Evolutionary conservation across 2,113 vertebrate genomes (phyloP).

Genomic region (Strix aluco): DNA sequence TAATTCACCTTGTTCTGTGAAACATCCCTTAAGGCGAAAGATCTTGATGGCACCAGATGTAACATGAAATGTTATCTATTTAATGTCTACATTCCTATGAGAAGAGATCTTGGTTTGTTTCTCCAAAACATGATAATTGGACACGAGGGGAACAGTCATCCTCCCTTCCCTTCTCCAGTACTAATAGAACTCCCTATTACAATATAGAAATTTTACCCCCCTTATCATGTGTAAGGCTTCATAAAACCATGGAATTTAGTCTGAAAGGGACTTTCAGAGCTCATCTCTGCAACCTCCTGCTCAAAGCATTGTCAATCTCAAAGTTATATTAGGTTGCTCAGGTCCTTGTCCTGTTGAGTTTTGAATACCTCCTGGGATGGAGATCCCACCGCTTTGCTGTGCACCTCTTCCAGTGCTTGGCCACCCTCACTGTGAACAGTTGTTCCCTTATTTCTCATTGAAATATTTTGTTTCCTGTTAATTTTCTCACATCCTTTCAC

Average conservation of each 20-base stretch:
- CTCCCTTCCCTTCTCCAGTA: background rate
- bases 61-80: background rate
- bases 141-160: background rate
- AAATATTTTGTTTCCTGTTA: background rate
- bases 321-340: background rate
- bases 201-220: background rate
- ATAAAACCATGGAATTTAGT: background rate
- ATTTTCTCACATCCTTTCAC: background rate
- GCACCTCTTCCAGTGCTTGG: background rate
- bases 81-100: background rate
- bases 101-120: background rate
- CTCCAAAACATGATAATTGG: background rate
- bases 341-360: background rate
- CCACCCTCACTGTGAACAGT: background rate
- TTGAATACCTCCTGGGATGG: background rate
- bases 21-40: too few relatives aligned
- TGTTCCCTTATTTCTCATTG: background rate
- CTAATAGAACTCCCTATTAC: background rate
- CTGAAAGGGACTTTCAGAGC: background rate
- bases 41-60: background rate
- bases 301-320: background rate
- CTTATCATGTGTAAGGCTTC: background rate
- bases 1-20: too few relatives aligned
- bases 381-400: background rate
- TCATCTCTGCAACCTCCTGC: background rate